Evolutionary conservation across 2,888 invertebrate genomes (phyloP).

Genomic region (Pogonocherus hispidulus): DNA sequence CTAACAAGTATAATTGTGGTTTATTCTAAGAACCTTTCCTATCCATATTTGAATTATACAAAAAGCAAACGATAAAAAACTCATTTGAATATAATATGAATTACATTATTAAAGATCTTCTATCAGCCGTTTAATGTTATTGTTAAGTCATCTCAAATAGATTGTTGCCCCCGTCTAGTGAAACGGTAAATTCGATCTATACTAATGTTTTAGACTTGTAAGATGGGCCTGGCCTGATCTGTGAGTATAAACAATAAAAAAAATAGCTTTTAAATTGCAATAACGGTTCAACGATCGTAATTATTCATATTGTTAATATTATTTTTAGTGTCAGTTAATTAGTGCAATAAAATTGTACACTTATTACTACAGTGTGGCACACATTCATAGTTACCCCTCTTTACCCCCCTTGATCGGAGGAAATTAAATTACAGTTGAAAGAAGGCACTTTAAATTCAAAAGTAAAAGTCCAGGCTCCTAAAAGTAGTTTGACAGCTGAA

Average conservation of each 20-base stretch:
- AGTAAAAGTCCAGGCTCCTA: too few species aligned
- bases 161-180: not conserved
- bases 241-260: too few species aligned
- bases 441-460: too few species aligned
- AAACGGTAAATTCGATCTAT: slow-evolving; percentile 13
- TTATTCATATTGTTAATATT: too few species aligned
- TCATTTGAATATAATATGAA: not conserved
- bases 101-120: not conserved
- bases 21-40: not conserved
- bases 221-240: not conserved
- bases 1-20: not conserved
- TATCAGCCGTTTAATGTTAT: not conserved
- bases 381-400: too few species aligned
- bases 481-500: too few species aligned
- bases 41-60: not conserved
- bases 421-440: too few species aligned
- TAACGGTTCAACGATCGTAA: too few species aligned
- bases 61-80: not conserved
- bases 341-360: too few species aligned
- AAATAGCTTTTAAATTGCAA: slow-evolving; percentile 9
- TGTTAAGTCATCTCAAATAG: not conserved
- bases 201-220: not conserved
- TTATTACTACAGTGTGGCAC: too few species aligned
- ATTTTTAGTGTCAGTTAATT: too few species aligned
- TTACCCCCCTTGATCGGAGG: too few species aligned